A percentile compares a stretch with the other conserved stretches of the same genome.
Evolutionary conservation across 2,888 invertebrate species (phyloP).

Genomic region (Amitus sp.): DNA sequence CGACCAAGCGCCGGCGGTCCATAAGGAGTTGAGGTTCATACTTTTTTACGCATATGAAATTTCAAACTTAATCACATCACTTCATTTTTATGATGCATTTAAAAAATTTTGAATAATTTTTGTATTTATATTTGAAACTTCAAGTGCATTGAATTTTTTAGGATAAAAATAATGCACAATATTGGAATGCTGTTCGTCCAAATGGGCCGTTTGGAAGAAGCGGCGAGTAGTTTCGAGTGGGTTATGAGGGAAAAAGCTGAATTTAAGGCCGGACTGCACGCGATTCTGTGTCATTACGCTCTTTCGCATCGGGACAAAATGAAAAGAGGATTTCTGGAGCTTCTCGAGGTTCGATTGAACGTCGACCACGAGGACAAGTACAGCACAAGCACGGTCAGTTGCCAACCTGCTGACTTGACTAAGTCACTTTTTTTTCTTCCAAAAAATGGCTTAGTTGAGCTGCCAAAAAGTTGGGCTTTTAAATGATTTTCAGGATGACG

Average conservation of each 20-base stretch:
- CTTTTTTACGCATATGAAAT: not conserved
- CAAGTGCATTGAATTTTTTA: too few relatives aligned
- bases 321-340: conserved; percentile 88
- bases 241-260: conserved; percentile 97
- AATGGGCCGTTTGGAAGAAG: conserved; percentile 96
- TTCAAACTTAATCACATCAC: too few relatives aligned
- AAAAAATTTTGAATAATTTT: too few relatives aligned
- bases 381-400: conserved; percentile 57
- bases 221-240: conserved; percentile 95
- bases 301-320: conserved; percentile 92
- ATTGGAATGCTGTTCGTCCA: conserved; percentile 94
- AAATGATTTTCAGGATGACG: conserved; percentile 68
- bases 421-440: too few relatives aligned
- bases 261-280: conserved; percentile 86
- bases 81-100: too few relatives aligned
- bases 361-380: conserved; percentile 80
- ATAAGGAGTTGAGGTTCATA: conserved; percentile 85
- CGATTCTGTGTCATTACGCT: conserved; percentile 89
- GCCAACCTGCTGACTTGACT: too few relatives aligned
- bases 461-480: too few relatives aligned
- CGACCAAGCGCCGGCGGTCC: conserved; percentile 93
- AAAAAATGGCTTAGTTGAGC: too few relatives aligned
- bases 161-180: conserved; percentile 97
- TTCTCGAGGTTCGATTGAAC: conserved; percentile 88
- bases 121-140: too few relatives aligned